Evolutionary conservation across 2,113 vertebrate species (phyloP), one percentile per base, ranked within the genome.

Genomic region (Anolis sagrei): DNA sequence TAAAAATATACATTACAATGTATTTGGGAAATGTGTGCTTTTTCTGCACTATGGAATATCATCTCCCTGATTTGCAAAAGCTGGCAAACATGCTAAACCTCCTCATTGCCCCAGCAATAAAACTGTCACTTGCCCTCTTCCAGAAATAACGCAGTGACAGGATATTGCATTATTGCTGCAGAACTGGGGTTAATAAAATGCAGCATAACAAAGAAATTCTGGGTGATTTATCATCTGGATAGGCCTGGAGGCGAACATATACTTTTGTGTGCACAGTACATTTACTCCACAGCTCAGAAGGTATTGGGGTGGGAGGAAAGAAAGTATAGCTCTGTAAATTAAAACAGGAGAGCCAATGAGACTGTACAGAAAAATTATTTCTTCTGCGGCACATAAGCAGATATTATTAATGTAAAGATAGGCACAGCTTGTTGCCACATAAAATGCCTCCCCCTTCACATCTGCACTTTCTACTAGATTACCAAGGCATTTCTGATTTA

Each of bases 371-470:
- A 89, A 92, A 87, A 54, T 75, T 23, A 19, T 77, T 25, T n/a
- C 11, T 54, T n/a, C 7, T 48, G 10, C 14, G 58, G 6, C n/a
- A 32, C 14, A 58, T 58, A 29, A n/a, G 27, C 62, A 18, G 14
- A 19, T n/a, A 13, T 27, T 13, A 11, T 34, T 36, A 61, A 78
- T 89, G 84, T 62, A n/a, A 82, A 32, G 83, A 77, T 54, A 61
- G n/a, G 54, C n/a, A 89, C 51, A 34, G 70, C 23, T 90, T 90
- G 39, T 76, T 89, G 54, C 44, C 49, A n/a, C 27, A 44, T 29
- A 76, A 76, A 76, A 39, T 49, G 23, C 48, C 48, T 76, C 29
- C 48, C 16, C 36, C 14, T 27, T 76, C 5, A 76, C 11, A n/a
- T 76, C 25, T 76, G 6, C 6, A n/a, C 48, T 54, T 7, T 51